Evolutionary conservation across 1,140 invertebrate species (phyloP).

Genomic region (Trachymyrmex septentrionalis): DNA sequence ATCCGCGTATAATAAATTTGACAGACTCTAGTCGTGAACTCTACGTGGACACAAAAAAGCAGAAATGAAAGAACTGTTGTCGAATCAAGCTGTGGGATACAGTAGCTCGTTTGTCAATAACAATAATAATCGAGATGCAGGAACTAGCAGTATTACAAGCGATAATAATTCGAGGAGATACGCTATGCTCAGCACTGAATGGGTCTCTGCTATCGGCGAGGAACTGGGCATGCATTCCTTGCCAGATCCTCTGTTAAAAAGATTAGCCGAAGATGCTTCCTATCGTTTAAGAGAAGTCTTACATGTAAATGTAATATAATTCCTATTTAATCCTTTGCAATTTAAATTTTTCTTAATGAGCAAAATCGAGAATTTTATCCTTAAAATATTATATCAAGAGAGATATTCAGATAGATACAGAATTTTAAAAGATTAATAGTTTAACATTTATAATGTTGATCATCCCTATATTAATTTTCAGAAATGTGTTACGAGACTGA

Average conservation of each 20-base stretch:
- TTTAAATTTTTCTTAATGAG: neutral
- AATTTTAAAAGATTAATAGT: neutral
- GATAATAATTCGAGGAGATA: slow-evolving; percentile 82
- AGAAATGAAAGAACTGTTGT: slow-evolving; percentile 82
- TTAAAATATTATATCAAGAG: neutral
- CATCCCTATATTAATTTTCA: slow-evolving; percentile 64
- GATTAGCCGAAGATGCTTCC: slow-evolving; percentile 85
- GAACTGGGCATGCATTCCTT: slow-evolving; percentile 84
- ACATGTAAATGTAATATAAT: slow-evolving; percentile 74
- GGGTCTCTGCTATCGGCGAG: slow-evolving; percentile 84
- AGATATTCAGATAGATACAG: neutral
- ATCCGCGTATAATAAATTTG: neutral
- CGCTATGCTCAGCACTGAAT: slow-evolving; percentile 84
- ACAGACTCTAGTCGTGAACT: neutral
- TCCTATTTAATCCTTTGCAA: neutral
- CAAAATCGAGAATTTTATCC: neutral
- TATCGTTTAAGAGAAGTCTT: slow-evolving; percentile 85
- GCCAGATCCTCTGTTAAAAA: slow-evolving; percentile 81
- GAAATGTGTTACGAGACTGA: slow-evolving; percentile 85
- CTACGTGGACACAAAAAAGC: no score
- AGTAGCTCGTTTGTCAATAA: slow-evolving; percentile 81
- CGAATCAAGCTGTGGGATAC: slow-evolving; percentile 77
- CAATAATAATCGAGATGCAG: slow-evolving; percentile 83
- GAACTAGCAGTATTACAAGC: slow-evolving; percentile 78
- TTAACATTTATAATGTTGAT: neutral